Evolutionary conservation across 2,888 invertebrate genomes (phyloP), one percentile per base, ranked within the genome.

Genomic region (Acanthosepion esculentum): DNA sequence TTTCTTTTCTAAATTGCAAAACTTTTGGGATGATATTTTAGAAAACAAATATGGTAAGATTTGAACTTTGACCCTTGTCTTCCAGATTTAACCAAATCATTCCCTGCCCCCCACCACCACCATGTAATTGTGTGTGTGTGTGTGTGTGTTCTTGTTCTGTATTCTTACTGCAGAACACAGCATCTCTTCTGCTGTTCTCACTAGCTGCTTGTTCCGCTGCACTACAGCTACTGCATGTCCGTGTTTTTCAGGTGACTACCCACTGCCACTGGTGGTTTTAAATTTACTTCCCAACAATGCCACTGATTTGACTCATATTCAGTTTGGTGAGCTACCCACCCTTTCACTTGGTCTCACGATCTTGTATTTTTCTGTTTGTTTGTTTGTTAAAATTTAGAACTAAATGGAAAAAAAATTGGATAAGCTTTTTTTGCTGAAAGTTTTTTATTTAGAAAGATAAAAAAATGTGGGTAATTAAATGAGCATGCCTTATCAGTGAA

Each of bases 111-210:
- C 41, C 41, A 41, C 41, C 41, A 41, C 41, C 41, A 41, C 59
- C 59, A 41, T 12, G 8, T 95, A 55, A n/a, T 29, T 92, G 53
- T 94, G 92, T 94, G 94, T 94, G 94, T 94, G 94, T 94, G 91
- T 93, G 55, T 94, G 55, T 93, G 55, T 91, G 48, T 78, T 94
- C 41, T 78, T 26, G 93, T 20, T 91, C 29, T 94, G 48, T 91
- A 23, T 91, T 78, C 29, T 20, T 29, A 64, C 93, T 59, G 94
- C 55, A 91, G 48, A 78, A n/a, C n/a, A n/a, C 78, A 78, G 78
- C 78, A n/a, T 78, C n/a, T 78, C 78, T 78, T 78, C 78, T n/a
- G 78, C 78, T 78, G 78, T n/a, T 78, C 29, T n/a, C 78, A 29
- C 78, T n/a, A n/a, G 78, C 78, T 78, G 78, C 78, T n/a, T 92